Conservation (phyloP, 2,888 invertebrate species). For the Acanthosoma haemorrhoidale region DNA sequence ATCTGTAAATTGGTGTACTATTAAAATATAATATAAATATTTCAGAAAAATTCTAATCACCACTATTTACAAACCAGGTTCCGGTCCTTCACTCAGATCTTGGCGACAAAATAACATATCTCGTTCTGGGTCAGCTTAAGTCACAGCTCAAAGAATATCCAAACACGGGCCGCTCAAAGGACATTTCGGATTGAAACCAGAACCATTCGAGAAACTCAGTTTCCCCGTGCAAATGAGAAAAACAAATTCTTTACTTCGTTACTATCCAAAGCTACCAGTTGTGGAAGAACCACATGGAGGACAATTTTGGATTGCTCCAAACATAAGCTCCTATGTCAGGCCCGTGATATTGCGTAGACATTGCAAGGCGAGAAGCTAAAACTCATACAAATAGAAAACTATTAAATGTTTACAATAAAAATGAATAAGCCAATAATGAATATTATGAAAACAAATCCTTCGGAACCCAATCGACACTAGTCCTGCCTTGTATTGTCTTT, state of each 20-base stretch:
- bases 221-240: not conserved
- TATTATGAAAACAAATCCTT: not conserved
- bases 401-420: not conserved
- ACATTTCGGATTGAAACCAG: not conserved
- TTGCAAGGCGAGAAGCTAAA: slow-evolving; percentile 6
- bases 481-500: slow-evolving; percentile 12
- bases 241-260: not conserved
- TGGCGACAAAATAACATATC: too few relatives aligned
- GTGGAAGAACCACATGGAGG: too few relatives aligned
- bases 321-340: too few relatives aligned
- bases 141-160: not conserved
- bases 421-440: not conserved
- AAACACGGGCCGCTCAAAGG: not conserved
- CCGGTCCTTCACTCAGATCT: not conserved
- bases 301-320: too few relatives aligned
- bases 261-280: too few relatives aligned
- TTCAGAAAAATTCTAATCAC: not conserved
- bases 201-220: not conserved
- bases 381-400: not conserved
- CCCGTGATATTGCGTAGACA: not conserved
- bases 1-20: not conserved
- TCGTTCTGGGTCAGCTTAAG: not conserved
- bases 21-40: slow-evolving; percentile 2
- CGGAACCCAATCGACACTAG: not conserved
- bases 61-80: not conserved